These are phyloP conservation scores for Takifugu flavidus DNA, from an alignment of 2,113 vertebrate genomes.

Conservation along the genomic window DNA sequence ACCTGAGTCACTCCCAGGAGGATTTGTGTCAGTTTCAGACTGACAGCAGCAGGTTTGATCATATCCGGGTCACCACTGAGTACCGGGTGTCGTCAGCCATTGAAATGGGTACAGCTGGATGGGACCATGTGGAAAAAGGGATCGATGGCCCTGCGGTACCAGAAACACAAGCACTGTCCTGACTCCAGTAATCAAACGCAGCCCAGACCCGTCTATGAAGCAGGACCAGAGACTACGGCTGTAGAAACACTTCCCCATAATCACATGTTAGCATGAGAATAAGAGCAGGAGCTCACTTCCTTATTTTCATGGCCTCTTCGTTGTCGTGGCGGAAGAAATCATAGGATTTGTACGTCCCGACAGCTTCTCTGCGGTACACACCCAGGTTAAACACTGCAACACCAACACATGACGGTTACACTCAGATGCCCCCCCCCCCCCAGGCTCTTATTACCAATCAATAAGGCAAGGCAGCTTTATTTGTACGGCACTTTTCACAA, in stretches of 20 bases:
- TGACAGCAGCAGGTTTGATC: slow-evolving; percentile 60
- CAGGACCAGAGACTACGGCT: too few species aligned
- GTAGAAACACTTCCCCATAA: too few species aligned
- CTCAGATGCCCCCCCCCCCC: not conserved
- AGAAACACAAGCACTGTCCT: too few species aligned
- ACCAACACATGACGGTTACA: slow-evolving; percentile 24
- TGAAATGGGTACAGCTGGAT: slow-evolving; percentile 13
- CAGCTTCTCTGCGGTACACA: slow-evolving; percentile 90
- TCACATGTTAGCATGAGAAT: not conserved
- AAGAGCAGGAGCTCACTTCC: slow-evolving; percentile 80
- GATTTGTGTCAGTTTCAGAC: slow-evolving; percentile 23
- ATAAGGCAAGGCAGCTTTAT: too few species aligned
- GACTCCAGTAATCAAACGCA: too few species aligned
- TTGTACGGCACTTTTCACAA: too few species aligned
- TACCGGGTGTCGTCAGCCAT: slow-evolving; percentile 26
- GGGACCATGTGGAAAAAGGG: too few species aligned
- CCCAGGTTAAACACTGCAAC: slow-evolving; percentile 93
- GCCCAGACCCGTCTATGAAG: too few species aligned
- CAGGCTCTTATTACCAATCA: too few species aligned
- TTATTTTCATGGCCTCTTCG: slow-evolving; percentile 94
- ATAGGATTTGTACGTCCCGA: slow-evolving; percentile 92
- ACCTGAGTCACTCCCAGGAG: not conserved
- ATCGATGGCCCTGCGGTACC: too few species aligned
- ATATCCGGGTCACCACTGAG: slow-evolving; percentile 60
- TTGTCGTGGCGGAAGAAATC: slow-evolving; percentile 98